Percentiles rank a stretch among this genome's conserved stretches.
These are phyloP conservation scores for Acanthosepion lycidas DNA, from an alignment of 2,888 invertebrate species.

Conservation along the genomic window DNA sequence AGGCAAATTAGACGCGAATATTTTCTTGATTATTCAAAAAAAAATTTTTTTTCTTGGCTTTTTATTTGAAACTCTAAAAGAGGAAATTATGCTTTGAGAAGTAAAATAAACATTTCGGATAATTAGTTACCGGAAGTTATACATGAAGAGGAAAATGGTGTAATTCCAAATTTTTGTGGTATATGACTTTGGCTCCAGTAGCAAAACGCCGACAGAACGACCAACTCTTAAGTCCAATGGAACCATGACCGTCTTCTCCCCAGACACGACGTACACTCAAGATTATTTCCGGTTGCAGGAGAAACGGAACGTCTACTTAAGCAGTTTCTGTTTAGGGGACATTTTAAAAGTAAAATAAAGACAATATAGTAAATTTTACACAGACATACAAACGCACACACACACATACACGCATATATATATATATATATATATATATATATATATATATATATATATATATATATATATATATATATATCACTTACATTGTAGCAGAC, in stretches of 20 bases:
- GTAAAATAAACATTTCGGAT: slow-evolving; percentile 10
- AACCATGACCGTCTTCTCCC: neutral
- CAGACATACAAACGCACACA: neutral
- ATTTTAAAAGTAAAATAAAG: neutral
- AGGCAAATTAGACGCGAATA: too few species aligned
- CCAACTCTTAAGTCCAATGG: neutral
- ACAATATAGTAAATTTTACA: neutral
- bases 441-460: too few species aligned
- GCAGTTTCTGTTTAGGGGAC: neutral
- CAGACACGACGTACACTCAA: neutral
- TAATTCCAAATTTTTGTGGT: neutral
- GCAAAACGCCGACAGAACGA: neutral
- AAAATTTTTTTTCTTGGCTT: neutral
- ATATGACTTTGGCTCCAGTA: neutral
- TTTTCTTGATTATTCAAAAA: neutral
- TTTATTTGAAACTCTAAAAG: neutral
- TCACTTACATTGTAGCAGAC: too few species aligned
- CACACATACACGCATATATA: too few species aligned
- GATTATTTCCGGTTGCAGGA: neutral
- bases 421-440: too few species aligned
- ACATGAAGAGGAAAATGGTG: neutral
- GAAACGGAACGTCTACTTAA: neutral
- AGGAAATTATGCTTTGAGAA: neutral
- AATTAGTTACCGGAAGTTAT: slow-evolving; percentile 17
- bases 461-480: too few species aligned